Evolutionary conservation across 1,140 invertebrate species (phyloP), one percentile per base, ranked within the genome.

Genomic region (Argopecten irradians): DNA sequence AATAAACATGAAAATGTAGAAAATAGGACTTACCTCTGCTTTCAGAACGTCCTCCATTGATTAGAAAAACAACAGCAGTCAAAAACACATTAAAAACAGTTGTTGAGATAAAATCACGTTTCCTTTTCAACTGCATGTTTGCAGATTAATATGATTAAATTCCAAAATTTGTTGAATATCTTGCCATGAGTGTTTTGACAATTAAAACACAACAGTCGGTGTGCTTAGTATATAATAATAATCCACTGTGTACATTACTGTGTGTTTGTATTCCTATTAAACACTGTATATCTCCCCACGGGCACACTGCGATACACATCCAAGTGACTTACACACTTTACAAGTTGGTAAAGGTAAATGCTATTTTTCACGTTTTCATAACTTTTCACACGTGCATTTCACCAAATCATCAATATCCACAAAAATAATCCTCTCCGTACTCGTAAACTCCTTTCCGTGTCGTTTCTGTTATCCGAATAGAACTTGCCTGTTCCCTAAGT

Each of bases 331-430:
- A 22, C 14, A 71, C 55, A 71, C 55, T 71, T 71, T 71, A 71
- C 55, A 71, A 71, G 55, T 71, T 71, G 55, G 55, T 71, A 71
- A n/a, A 3, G n/a, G 55, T 71, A 71, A 71, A 71, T 71, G 55
- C 55, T 71, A 71, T 71, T 71, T 71, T 71, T 71, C 55, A 71
- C 55, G 55, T 71, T 71, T 71, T 71, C 55, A 71, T 71, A 71
- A n/a, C 22, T 71, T 71, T 71, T 71, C n/a, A 71, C 55, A 71
- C 28, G n/a, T 71, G 55, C 55, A 71, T 71, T 28, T 71, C 55
- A 71, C 28, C 55, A 71, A 28, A 71, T 71, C 55, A 71, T 71
- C 55, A 71, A 16, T 71, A 71, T 71, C 55, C 55, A 71, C 55
- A 71, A 71, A 71, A 71, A 5, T 71, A 71, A 71, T 71, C 55